Percentiles rank a stretch among this genome's conserved stretches.
Conservation (phyloP, 2,888 invertebrate species). For the Catocala sponsa region DNA sequence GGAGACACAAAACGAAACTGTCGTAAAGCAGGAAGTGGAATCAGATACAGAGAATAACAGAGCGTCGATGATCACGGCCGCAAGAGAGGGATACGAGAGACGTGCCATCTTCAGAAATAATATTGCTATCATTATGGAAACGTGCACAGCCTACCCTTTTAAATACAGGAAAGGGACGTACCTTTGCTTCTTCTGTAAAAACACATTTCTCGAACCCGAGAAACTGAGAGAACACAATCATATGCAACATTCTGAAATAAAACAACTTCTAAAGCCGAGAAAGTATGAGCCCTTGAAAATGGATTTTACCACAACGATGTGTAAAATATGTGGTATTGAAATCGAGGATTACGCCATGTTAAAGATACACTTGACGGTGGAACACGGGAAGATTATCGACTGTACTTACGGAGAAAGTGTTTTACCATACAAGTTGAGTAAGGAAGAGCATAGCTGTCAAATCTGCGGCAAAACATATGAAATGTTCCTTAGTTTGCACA, state of each 20-base stretch:
- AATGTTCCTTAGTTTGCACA: constrained; percentile 79
- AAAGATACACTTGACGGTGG: constrained; percentile 68
- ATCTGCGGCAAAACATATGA: constrained; percentile 81
- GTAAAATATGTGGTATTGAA: constrained; percentile 69
- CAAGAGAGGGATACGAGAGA: constrained; percentile 63
- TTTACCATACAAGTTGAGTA: constrained; percentile 78
- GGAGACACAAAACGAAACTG: constrained; percentile 55
- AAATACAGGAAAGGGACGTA: constrained; percentile 81
- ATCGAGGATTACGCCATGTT: constrained; percentile 69
- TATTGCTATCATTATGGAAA: constrained; percentile 71
- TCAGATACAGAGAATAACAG: constrained; percentile 57
- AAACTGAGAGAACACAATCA: constrained; percentile 76
- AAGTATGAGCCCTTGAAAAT: constrained; percentile 83
- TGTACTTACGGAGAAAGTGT: constrained; percentile 75
- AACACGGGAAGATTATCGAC: constrained; percentile 73
- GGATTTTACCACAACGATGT: constrained; percentile 71
- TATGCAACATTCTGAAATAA: constrained; percentile 64
- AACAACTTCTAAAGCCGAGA: constrained; percentile 67
- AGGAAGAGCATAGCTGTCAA: constrained; percentile 76
- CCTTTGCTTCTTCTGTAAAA: constrained; percentile 79
- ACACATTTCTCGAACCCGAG: constrained; percentile 77
- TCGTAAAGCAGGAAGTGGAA: constrained; percentile 68
- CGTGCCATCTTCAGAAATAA: constrained; percentile 78
- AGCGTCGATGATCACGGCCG: constrained; percentile 27
- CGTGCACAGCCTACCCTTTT: constrained; percentile 80